Base-by-base conservation (phyloP, 2,888 invertebrate genomes). In the Ephialtes manifestator region DNA sequence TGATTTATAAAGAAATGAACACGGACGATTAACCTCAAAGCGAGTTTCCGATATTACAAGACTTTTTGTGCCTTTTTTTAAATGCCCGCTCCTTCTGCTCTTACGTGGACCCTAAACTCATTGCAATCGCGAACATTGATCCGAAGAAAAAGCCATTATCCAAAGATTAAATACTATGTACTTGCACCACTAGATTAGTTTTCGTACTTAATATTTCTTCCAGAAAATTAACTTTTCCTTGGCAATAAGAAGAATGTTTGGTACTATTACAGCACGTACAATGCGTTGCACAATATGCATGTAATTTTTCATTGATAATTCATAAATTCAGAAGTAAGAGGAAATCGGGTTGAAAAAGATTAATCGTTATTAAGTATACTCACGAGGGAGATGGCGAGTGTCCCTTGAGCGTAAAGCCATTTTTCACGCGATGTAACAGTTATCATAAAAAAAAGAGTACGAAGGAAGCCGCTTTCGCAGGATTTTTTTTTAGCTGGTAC, bases 11-110 rank as follows among this genome's bases (percentile, higher is more conserved):
- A 80, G 80, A 74, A 86, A 87, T 85, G 78, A 88, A 87, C 81
- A 86, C 87, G 87, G 86, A 80, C 87, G 86, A 89, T 87, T 88
- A 88, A 89, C 82, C 83, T 83, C 75, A 83, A 83, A 85, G 81
- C 80, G 65, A 83, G 81, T 86, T 82, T 80, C 85, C 79, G 81
- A 75, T 84, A 78, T 83, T 85, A 82, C 76, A 53, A 60, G 75
- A 77, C 77, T 86, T 79, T 86, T 79, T 84, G 81, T 81, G 84
- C 81, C 77, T 84, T 86, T 89, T 85, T 84, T 75, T 76, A 39
- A 48, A 55, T 48, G 71, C 78, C 48, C 55, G 51, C 60, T 58
- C 51, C 46, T 43, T 53, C 51, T 20, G 20, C 43, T 39, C 24
- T 51, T 63, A 20, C 60, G 70, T 31, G 13, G 24, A 24, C 35